Percentiles rank a stretch among this genome's conserved stretches.
Conservation (phyloP, 2,113 vertebrate genomes). For the Colistium nudipinnis region DNA sequence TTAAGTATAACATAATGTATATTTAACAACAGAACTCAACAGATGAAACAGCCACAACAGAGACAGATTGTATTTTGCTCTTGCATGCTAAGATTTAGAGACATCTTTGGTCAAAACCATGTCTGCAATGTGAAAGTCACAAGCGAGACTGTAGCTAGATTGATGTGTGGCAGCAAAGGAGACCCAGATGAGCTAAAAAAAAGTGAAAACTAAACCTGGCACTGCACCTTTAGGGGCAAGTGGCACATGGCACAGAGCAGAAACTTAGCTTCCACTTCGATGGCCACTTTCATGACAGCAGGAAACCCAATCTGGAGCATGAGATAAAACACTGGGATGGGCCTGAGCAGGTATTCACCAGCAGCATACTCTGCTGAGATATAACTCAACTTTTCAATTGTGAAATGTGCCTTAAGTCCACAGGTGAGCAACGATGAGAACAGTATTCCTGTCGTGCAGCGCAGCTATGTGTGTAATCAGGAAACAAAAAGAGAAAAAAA, state of each 20-base stretch:
- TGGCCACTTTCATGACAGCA: conserved; percentile 39
- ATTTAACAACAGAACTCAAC: too few species aligned
- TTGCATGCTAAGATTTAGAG: neutral
- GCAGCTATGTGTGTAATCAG: conserved; percentile 25
- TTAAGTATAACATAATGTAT: neutral
- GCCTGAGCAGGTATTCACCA: conserved; percentile 48
- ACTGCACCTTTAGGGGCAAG: conserved; percentile 12
- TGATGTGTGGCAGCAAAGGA: too few species aligned
- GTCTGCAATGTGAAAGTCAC: neutral
- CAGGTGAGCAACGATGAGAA: conserved; percentile 47
- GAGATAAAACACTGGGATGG: conserved; percentile 48
- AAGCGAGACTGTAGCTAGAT: neutral
- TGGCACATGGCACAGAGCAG: conserved; percentile 23
- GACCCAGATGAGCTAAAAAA: too few species aligned
- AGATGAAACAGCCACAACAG: too few species aligned
- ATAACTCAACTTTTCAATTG: conserved; percentile 46
- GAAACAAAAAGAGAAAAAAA: neutral
- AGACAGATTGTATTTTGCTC: neutral
- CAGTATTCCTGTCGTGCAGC: conserved; percentile 37
- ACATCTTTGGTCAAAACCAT: neutral
- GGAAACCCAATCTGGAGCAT: conserved; percentile 38
- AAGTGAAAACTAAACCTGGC: conserved; percentile 4
- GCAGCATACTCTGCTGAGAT: conserved; percentile 41
- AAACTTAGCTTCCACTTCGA: conserved; percentile 32
- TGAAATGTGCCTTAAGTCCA: conserved; percentile 39